Evolutionary conservation across 2,113 vertebrate species (phyloP).

Genomic region (Sardina pilchardus): DNA sequence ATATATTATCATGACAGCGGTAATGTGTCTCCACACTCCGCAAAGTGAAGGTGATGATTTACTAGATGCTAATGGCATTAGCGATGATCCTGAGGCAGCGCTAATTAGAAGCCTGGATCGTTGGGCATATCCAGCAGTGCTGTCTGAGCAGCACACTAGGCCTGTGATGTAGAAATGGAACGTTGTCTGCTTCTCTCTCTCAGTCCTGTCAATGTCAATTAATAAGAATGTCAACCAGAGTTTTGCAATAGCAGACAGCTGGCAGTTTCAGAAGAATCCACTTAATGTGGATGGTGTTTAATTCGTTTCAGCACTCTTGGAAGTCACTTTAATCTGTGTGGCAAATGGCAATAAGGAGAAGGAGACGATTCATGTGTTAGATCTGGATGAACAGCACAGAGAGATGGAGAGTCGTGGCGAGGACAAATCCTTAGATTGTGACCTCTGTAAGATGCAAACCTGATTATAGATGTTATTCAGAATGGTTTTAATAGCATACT

Average conservation of each 20-base stretch:
- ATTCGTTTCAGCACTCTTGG: background rate
- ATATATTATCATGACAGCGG: background rate
- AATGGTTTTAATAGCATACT: no score
- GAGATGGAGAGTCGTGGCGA: background rate
- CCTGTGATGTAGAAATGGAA: background rate
- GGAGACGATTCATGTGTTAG: background rate
- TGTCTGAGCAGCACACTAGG: background rate
- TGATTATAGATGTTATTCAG: background rate
- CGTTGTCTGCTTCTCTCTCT: background rate
- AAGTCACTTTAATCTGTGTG: background rate
- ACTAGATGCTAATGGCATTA: background rate
- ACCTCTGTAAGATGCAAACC: background rate
- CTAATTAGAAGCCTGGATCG: background rate
- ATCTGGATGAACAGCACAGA: background rate
- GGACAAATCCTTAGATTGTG: background rate
- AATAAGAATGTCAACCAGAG: background rate
- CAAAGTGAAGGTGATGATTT: slow-evolving; percentile 12
- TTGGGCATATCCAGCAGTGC: background rate
- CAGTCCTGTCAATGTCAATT: background rate
- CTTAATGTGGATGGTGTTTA: background rate
- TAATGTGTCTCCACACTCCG: background rate
- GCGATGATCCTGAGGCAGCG: background rate
- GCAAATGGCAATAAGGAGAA: background rate
- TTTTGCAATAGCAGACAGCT: background rate
- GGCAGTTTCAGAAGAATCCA: background rate